These are phyloP conservation scores for Cerastis rubricosa DNA, from an alignment of 2,888 invertebrate species.

Conservation along the genomic window DNA sequence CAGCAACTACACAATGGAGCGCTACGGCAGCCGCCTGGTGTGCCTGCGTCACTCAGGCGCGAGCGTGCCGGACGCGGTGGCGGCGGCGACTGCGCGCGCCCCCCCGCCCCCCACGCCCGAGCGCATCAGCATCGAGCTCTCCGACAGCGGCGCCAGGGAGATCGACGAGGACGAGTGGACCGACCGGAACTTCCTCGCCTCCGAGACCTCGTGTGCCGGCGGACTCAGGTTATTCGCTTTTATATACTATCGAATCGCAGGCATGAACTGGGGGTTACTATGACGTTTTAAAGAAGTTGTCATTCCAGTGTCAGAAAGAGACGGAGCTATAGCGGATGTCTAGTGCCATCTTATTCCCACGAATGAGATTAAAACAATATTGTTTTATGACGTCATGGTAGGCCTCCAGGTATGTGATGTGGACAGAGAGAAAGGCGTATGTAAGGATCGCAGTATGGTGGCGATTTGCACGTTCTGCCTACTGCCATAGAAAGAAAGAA, in stretches of 20 bases:
- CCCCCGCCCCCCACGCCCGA: slow-evolving; percentile 78
- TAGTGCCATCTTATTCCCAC: too few relatives aligned
- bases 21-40: slow-evolving; percentile 82
- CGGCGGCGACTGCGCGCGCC: slow-evolving; percentile 48
- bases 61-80: slow-evolving; percentile 73
- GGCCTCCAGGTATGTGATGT: background rate
- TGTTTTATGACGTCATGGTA: too few relatives aligned
- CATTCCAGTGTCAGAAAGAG: too few relatives aligned
- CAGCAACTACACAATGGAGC: slow-evolving; percentile 86
- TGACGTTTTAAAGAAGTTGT: too few relatives aligned
- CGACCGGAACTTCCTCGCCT: slow-evolving; percentile 97
- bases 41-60: slow-evolving; percentile 84
- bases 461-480: background rate
- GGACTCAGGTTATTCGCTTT: slow-evolving; percentile 78
- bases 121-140: slow-evolving; percentile 84
- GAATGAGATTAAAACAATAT: too few relatives aligned
- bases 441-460: background rate
- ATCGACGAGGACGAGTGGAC: slow-evolving; percentile 99
- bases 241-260: background rate
- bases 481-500: too few relatives aligned
- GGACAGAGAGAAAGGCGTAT: background rate
- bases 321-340: too few relatives aligned
- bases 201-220: slow-evolving; percentile 90
- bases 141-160: slow-evolving; percentile 89
- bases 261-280: background rate